A percentile compares a stretch with the other conserved stretches of the same genome.
Conservation (phyloP, 2,113 vertebrate genomes). For the Chionodraco myersi region DNA sequence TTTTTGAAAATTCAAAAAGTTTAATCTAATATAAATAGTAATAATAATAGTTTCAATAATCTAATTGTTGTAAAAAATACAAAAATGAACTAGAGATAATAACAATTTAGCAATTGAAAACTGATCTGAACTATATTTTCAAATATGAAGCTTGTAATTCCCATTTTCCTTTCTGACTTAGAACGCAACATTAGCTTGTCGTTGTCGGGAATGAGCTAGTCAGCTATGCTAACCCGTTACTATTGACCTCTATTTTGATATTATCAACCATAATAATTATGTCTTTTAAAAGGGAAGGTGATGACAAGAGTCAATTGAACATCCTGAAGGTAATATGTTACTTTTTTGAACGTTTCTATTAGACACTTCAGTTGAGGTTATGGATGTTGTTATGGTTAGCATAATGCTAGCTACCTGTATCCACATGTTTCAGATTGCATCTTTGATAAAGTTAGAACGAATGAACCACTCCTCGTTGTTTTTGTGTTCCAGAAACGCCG, state of each 20-base stretch:
- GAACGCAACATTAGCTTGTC: constrained; percentile 31
- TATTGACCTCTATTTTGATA: background rate
- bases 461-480: rapidly evolving
- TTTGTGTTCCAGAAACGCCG: constrained; percentile 86
- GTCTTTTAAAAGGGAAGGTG: constrained; percentile 92
- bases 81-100: background rate
- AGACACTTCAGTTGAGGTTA: background rate
- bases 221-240: constrained; percentile 1
- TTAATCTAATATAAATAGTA: too few species aligned
- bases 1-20: too few species aligned
- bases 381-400: constrained; percentile 37
- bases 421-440: background rate
- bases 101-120: background rate
- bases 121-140: background rate
- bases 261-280: constrained; percentile 62
- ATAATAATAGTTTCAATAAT: too few species aligned
- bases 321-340: constrained; percentile 84
- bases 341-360: background rate
- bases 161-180: rapidly evolving
- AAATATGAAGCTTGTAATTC: rapidly evolving
- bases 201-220: background rate
- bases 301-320: constrained; percentile 88
- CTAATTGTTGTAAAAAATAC: background rate
- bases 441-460: rapidly evolving
- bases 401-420: constrained; percentile 15